Conservation (phyloP, 2,797 vertebrate species). For the Darevskia nairensis region DNA sequence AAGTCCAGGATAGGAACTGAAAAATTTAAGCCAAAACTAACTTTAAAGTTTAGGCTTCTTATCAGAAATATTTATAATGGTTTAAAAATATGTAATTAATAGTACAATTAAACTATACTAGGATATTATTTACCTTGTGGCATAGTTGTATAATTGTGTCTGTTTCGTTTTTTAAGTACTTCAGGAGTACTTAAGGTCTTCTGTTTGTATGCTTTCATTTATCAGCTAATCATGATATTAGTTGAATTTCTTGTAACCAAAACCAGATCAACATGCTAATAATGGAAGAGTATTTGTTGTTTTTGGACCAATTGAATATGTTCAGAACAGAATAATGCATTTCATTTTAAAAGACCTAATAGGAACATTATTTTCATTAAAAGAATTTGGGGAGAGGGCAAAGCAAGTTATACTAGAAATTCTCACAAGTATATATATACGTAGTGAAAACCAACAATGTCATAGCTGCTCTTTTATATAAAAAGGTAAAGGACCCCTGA, state of each 20-base stretch:
- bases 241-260: constrained; percentile 79
- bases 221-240: constrained; percentile 69
- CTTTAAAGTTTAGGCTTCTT: constrained; percentile 62
- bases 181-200: constrained; percentile 1
- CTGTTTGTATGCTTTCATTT: constrained; percentile 63
- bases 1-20: constrained; percentile 64
- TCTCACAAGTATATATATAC: constrained; percentile 45
- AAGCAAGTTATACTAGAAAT: constrained; percentile 41
- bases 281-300: constrained; percentile 60
- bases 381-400: constrained; percentile 40
- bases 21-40: constrained; percentile 54
- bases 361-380: constrained; percentile 55
- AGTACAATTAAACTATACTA: constrained; percentile 66
- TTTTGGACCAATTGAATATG: constrained; percentile 56
- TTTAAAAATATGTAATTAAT: constrained; percentile 60
- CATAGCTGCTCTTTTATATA: constrained; percentile 28
- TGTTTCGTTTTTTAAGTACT: constrained; percentile 68
- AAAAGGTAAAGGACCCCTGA: too few relatives aligned
- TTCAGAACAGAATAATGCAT: constrained; percentile 51
- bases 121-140: constrained; percentile 72
- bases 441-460: constrained; percentile 61
- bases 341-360: constrained; percentile 56
- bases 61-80: constrained; percentile 60
- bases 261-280: constrained; percentile 69
- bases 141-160: constrained; percentile 72